A percentile compares a stretch with the other conserved stretches of the same genome.
Conservation (phyloP, 2,797 vertebrate genomes). For the Dromococcyx pavoninus region DNA sequence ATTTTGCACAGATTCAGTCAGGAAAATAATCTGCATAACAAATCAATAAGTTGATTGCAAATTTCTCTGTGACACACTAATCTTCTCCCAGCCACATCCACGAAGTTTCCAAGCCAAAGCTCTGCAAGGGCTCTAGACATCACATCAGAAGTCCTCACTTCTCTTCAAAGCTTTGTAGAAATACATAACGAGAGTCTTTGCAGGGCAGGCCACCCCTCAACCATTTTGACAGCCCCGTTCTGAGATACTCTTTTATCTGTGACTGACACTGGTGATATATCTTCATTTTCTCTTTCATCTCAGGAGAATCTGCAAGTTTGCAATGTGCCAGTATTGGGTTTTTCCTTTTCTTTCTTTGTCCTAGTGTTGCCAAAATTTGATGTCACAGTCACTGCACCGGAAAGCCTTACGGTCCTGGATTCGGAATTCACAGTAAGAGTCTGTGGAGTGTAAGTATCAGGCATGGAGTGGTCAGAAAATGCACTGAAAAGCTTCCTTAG, state of each 20-base stretch:
- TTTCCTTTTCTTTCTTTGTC: not conserved
- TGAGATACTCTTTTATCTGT: not conserved
- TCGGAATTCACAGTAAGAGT: slow-evolving; percentile 54
- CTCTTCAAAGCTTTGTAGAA: not conserved
- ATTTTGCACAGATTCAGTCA: not conserved
- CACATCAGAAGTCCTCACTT: not conserved
- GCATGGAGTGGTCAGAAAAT: not conserved
- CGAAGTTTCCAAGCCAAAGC: not conserved
- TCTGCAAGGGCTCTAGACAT: not conserved
- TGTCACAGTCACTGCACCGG: slow-evolving; percentile 52
- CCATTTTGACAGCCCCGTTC: not conserved
- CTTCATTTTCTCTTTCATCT: not conserved
- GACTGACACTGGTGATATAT: not conserved
- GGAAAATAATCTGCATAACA: not conserved
- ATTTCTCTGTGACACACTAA: not conserved
- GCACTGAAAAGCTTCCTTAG: not conserved
- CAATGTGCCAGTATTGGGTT: fast-evolving
- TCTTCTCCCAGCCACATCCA: not conserved
- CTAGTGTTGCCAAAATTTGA: slow-evolving; percentile 74
- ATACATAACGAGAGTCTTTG: not conserved
- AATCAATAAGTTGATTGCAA: not conserved
- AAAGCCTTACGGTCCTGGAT: slow-evolving; percentile 63
- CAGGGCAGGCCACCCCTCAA: not conserved
- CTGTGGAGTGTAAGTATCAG: slow-evolving; percentile 68
- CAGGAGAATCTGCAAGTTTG: not conserved